Evolutionary conservation across 2,113 vertebrate species (phyloP), one percentile per base, ranked within the genome.

Genomic region (Cyanocitta stelleri): DNA sequence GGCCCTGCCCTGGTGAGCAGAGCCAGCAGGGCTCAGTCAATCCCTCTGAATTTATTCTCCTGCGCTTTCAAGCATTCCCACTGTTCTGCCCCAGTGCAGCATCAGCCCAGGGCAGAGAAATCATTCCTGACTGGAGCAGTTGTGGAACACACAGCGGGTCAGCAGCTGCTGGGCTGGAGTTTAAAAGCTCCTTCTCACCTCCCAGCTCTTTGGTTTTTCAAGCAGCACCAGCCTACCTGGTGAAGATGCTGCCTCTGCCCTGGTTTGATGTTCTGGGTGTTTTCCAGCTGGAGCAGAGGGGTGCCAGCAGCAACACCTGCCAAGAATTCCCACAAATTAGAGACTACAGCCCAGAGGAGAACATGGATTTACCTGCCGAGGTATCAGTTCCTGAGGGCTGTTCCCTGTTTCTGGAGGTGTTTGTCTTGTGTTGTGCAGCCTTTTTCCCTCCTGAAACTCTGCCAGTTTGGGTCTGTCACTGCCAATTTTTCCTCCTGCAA

Each of bases 401-500:
- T 61, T 87, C 61, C 68, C 35, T 55, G 3, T 19, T 76, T 30
- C 55, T 51, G 37, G 54, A 62, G 66, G 18, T 54, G 35, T 56
- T 83, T 73, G 22, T 48, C 59, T 54, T 29, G 26, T 46, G 7
- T 9, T 39, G 19, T 75, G 43, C 52, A 73, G 68, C 23, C 43
- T 7, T 46, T 66, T 44, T 80, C 14, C 24, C 29, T 35, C 32
- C 29, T 71, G 72, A 83, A 91, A 58, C 10, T 43, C 48, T 87
- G 56, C 73, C 89, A 85, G 48, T 79, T 64, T 71, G 81, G 23
- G 76, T 55, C 61, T 92, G 79, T 84, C 76, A 75, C 58, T 85
- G 87, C 79, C 49, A 89, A n/a, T 87, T 83, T 73, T 75, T 83
- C 33, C 3, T 51, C 32, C 13, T 35, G 48, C 43, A 80, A 63